Base-by-base conservation (phyloP, 2,113 vertebrate genomes). In the Austrofundulus limnaeus region DNA sequence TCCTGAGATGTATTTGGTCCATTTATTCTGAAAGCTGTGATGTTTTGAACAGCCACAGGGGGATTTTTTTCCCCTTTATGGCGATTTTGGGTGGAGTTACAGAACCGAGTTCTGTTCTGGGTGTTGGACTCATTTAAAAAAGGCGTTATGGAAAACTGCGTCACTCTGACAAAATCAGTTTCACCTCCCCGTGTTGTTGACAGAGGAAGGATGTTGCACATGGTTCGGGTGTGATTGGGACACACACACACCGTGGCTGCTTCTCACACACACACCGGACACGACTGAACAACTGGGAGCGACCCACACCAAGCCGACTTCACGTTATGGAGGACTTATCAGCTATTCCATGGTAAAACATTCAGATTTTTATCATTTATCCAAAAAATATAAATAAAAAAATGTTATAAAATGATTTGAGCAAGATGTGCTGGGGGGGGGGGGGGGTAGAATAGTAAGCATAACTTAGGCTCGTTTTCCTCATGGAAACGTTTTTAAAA, bases 121-220 rank as follows among this genome's bases (percentile, higher is more conserved):
- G 41, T 48, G 75, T 47, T 80, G 71, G 39, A 31, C 50, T 55
- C 42, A 10, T 81, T 74, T 82, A 87, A 79, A 86, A 78, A 85
- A 81, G 63, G 70, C 61, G 65, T 80, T 73, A 72, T 77, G 76
- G 79, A 86, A 78, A 75, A 10, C 1, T 63, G 57, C 84, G 86
- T 88, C 85, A 84, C 82, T 31, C 58, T 68, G 84, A 87, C 78
- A 50, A 39, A 76, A 70, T 70, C 61, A 57, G 78, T 64, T 56
- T 74, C 68, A 45, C 67, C 73, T 78, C 78, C 71, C 54, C 2
- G 69, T 23, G 19, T 72, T 87, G 84, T 85, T 79, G 77, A 72
- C 70, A 81, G 75, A 76, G 70, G 73, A 61, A 51, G 80, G 76
- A 79, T 57, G 73, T 60, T 67, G 77, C 85, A 88, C 86, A 85